Base-by-base conservation (phyloP, 2,888 invertebrate genomes). In the Stratiomys singularior region DNA sequence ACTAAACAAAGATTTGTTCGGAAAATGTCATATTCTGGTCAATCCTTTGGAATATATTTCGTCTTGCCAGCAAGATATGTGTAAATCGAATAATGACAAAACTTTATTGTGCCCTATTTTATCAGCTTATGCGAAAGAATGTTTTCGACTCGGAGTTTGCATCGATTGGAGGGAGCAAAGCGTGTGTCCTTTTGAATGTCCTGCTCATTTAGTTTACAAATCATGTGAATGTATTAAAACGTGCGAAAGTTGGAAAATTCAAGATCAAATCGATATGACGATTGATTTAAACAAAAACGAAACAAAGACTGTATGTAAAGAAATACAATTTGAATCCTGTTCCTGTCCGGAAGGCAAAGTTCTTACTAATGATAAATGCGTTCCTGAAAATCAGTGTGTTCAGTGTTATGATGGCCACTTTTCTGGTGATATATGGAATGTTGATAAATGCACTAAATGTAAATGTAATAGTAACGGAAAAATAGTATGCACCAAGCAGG, bases 261-360 rank as follows among this genome's bases (percentile, higher is more conserved):
- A n/a, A n/a, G n/a, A n/a, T n/a, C n/a, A n/a, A n/a, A 69, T 86
- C 11, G 85, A 78, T 80, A n/a, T 7, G 37, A 27, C 30, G 67
- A 44, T 28, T 3, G 15, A 7, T 3, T 9, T 7, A 85, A 84
- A 82, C 52, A 83, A 84, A 0, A 81, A 85, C 15, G 82, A 78
- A n/a, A 80, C 80, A 1, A 5, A 5, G 9, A 9, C 5, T 37
- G 9, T 9, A 37, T 93, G 93, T 79, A 83, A 85, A 28, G 85
- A 85, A 3, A 86, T 85, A 13, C 86, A 87, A 0, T 89, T 90
- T 0, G 96, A 96, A 83, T 96, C 96, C 0, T 97, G 97, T 86
- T 94, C 93, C 89, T 97, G 97, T 87, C 93, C 95, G 0, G 87
- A 90, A 71, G 93, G 93, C 78, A 90, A 92, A 86, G 92, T 93